Conservation (phyloP, 2,797 vertebrate genomes). For the Serranus cabrilla region DNA sequence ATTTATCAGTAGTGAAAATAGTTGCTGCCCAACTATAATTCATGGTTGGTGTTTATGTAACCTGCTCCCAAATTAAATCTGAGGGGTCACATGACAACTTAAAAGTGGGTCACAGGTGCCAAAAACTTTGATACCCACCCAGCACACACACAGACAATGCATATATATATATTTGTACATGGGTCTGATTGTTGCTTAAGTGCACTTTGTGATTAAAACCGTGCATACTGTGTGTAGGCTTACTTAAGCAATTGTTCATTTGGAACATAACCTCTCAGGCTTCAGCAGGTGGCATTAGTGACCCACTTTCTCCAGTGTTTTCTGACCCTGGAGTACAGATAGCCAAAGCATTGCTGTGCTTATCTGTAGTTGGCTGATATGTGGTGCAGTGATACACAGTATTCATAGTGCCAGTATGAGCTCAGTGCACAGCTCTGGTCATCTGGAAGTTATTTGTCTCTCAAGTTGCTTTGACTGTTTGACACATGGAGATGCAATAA, state of each 20-base stretch:
- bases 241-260: too few species aligned
- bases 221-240: neutral
- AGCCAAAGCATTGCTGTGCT: neutral
- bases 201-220: neutral
- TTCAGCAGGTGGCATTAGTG: too few species aligned
- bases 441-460: neutral
- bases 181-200: neutral
- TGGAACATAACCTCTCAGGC: too few species aligned
- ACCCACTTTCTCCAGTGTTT: neutral
- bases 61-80: too few species aligned
- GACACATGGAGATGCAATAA: too few species aligned
- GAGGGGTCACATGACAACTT: too few species aligned
- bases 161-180: neutral
- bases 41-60: too few species aligned
- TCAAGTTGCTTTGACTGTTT: neutral
- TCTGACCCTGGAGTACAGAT: slow-evolving; percentile 4
- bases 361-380: neutral
- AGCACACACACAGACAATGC: neutral
- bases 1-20: too few species aligned
- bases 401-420: neutral
- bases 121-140: neutral
- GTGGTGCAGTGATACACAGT: neutral
- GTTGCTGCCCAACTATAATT: too few species aligned
- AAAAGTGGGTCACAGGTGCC: neutral
- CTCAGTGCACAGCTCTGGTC: neutral